phyloP scores from a whole-genome alignment of 2,113 vertebrate species.

The Triplophysa tibetana region DNA sequence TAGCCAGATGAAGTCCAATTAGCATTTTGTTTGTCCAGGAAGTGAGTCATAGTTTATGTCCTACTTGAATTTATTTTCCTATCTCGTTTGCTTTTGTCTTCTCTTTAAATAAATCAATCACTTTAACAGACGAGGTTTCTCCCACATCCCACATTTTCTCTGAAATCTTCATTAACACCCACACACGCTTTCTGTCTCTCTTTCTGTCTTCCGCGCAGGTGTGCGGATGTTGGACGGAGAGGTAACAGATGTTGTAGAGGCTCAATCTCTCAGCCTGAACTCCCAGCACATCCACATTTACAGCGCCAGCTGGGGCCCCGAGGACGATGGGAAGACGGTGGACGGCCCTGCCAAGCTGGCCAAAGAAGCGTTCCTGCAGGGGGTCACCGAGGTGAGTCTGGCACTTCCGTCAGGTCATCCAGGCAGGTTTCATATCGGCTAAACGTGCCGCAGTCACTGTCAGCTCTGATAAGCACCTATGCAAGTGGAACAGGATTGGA shows the following conservation, averaged over 20 bases:
- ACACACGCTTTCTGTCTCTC: conserved; percentile 17
- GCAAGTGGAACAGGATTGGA: background rate
- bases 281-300: conserved; percentile 92
- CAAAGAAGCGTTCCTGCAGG: conserved; percentile 90
- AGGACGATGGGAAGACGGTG: conserved; percentile 95
- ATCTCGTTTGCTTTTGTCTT: conserved; percentile 33
- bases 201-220: conserved; percentile 70
- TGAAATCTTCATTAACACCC: conserved; percentile 33
- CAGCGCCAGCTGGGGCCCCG: conserved; percentile 93
- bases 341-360: conserved; percentile 94
- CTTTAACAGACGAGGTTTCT: background rate
- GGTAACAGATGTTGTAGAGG: conserved; percentile 95
- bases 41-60: background rate
- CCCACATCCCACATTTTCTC: conserved; percentile 29
- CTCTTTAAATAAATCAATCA: conserved; percentile 1
- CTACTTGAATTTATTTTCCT: background rate
- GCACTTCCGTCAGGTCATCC: conserved; percentile 1
- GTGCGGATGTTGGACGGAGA: conserved; percentile 98
- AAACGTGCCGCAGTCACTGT: background rate
- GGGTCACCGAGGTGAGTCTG: conserved; percentile 87
- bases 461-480: background rate
- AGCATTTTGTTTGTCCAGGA: background rate
- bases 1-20: background rate
- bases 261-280: conserved; percentile 91
- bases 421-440: conserved; percentile 1